These are phyloP conservation scores for Lepidurus packardi DNA, from an alignment of 1,140 invertebrate genomes.

Conservation along the genomic window DNA sequence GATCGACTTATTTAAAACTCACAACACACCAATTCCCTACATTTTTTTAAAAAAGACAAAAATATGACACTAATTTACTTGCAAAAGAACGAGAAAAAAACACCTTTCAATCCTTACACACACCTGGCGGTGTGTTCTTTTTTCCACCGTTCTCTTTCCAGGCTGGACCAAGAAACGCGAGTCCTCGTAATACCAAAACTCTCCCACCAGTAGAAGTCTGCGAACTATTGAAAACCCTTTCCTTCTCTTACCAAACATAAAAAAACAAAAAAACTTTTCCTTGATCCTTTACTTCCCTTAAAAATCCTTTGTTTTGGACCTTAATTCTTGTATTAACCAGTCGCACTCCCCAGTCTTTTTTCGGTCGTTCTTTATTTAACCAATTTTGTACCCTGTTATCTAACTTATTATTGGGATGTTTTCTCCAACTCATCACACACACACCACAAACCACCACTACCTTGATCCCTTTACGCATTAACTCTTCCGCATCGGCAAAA, in stretches of 20 bases:
- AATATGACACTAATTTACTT: not conserved
- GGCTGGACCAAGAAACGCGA: constrained; percentile 17
- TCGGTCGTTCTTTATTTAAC: not conserved
- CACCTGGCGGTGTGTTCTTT: not conserved
- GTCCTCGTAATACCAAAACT: not conserved
- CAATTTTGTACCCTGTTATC: not conserved
- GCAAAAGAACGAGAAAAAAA: not conserved
- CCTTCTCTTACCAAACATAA: constrained; percentile 10
- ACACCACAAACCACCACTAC: not conserved
- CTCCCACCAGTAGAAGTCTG: not conserved
- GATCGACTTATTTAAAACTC: not conserved
- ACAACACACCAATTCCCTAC: not conserved
- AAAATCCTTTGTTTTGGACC: not conserved
- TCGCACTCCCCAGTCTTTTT: not conserved
- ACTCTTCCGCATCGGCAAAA: constrained; percentile 23
- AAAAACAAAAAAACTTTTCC: constrained; percentile 17
- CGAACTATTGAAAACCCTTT: not conserved
- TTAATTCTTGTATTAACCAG: not conserved
- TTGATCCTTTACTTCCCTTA: not conserved
- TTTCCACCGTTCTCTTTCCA: not conserved
- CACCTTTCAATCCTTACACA: not conserved
- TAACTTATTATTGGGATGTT: constrained; percentile 3
- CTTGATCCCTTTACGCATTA: constrained; percentile 4
- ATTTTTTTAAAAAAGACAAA: not conserved
- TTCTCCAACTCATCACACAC: not conserved